Evolutionary conservation across 2,888 invertebrate species (phyloP).

Genomic region (Meteorus cinctellus): DNA sequence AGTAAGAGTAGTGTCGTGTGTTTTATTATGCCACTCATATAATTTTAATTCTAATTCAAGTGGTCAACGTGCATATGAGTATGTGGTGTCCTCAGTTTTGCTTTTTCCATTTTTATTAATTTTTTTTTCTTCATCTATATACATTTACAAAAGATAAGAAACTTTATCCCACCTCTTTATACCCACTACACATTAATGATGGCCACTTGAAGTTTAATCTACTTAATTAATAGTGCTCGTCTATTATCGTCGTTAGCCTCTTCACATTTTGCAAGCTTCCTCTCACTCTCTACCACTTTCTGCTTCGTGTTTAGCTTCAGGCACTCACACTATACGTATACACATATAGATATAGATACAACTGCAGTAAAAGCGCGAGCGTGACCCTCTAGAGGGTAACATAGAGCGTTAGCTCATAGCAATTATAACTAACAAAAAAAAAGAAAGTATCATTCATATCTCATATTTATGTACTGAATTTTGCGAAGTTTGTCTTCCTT

Average conservation of each 20-base stretch:
- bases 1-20: neutral
- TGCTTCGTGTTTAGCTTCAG: conserved; percentile 15
- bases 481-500: too few relatives aligned
- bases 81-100: conserved; percentile 20
- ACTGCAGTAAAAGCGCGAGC: neutral
- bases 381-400: neutral
- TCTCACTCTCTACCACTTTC: conserved; percentile 10
- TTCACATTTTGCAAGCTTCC: conserved; percentile 61
- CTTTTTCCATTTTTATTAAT: conserved; percentile 27
- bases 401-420: neutral
- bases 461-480: neutral
- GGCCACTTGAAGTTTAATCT: conserved; percentile 67
- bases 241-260: conserved; percentile 61
- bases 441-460: neutral
- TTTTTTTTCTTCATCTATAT: conserved; percentile 23
- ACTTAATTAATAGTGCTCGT: conserved; percentile 69
- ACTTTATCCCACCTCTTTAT: conserved; percentile 23
- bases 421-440: conserved; percentile 4
- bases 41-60: neutral
- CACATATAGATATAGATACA: neutral
- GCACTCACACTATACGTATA: neutral
- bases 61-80: neutral
- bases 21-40: neutral
- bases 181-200: conserved; percentile 56
- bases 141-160: conserved; percentile 47